Evolutionary conservation across 2,113 vertebrate genomes (phyloP).

Genomic region (Hemichromis elongatus): DNA sequence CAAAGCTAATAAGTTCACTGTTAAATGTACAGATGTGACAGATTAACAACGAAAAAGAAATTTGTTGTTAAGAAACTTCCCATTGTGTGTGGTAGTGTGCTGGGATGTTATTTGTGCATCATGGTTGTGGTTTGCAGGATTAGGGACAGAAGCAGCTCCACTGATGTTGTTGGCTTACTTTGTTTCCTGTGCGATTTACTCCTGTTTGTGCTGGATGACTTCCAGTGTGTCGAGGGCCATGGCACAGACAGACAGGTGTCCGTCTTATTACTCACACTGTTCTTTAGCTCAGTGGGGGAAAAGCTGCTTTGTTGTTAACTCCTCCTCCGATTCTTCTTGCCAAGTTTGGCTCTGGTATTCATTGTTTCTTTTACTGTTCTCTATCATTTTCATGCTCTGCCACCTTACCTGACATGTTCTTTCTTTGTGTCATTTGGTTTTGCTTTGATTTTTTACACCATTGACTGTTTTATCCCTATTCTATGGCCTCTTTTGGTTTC

Average conservation of each 20-base stretch:
- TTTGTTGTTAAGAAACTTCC: neutral
- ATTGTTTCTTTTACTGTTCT: neutral
- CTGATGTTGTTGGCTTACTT: neutral
- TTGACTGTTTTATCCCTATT: neutral
- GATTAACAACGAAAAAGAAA: slow-evolving; percentile 13
- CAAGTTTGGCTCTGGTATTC: neutral
- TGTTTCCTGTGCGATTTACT: neutral
- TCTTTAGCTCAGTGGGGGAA: neutral
- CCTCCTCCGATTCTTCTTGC: neutral
- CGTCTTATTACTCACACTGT: neutral
- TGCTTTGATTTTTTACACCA: neutral
- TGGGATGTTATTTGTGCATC: neutral
- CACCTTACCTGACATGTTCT: neutral
- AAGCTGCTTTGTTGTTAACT: neutral
- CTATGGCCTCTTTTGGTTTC: neutral
- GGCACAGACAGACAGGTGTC: neutral
- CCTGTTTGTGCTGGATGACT: neutral
- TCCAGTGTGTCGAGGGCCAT: neutral
- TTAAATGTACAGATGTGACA: slow-evolving; percentile 11
- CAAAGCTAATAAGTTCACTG: slow-evolving; percentile 9
- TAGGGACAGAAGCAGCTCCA: neutral
- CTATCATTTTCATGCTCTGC: neutral
- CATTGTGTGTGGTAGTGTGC: neutral
- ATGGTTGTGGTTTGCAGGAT: neutral
- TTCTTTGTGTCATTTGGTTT: neutral